These are phyloP conservation scores for Heptranchias perlo DNA, from an alignment of 2,113 vertebrate species.

Conservation along the genomic window DNA sequence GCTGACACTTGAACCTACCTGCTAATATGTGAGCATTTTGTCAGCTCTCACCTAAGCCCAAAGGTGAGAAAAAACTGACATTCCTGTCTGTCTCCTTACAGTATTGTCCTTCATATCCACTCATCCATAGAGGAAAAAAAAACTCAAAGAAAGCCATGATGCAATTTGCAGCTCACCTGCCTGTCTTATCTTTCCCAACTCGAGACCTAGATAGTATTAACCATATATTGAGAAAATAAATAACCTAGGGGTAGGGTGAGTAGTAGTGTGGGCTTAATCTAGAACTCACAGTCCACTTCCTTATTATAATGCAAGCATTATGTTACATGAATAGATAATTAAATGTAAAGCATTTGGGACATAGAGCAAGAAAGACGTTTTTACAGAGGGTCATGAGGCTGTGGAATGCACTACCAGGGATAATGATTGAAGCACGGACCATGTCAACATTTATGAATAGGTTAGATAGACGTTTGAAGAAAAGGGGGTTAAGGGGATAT, in stretches of 20 bases:
- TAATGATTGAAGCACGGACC: background rate
- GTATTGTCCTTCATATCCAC: constrained; percentile 8
- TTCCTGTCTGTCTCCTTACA: background rate
- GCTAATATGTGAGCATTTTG: constrained; percentile 3
- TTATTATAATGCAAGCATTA: background rate
- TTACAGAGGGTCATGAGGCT: background rate
- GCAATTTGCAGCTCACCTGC: background rate
- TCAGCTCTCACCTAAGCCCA: constrained; percentile 21
- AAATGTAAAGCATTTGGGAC: background rate
- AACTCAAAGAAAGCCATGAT: background rate
- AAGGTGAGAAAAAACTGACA: background rate
- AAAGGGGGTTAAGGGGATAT: background rate
- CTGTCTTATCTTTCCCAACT: background rate
- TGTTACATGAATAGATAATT: background rate
- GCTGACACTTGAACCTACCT: constrained; percentile 28
- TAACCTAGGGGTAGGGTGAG: background rate
- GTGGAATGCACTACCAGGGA: background rate
- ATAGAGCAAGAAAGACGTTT: background rate
- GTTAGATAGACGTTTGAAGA: background rate
- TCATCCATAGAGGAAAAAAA: background rate
- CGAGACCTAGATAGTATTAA: background rate
- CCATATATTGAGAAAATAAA: background rate
- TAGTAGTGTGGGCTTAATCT: background rate
- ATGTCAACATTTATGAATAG: background rate
- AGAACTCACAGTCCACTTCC: background rate